Percentiles rank a stretch among this genome's conserved stretches.
These are phyloP conservation scores for Alces alces DNA, from an alignment of 2,113 vertebrate species.

Conservation along the genomic window DNA sequence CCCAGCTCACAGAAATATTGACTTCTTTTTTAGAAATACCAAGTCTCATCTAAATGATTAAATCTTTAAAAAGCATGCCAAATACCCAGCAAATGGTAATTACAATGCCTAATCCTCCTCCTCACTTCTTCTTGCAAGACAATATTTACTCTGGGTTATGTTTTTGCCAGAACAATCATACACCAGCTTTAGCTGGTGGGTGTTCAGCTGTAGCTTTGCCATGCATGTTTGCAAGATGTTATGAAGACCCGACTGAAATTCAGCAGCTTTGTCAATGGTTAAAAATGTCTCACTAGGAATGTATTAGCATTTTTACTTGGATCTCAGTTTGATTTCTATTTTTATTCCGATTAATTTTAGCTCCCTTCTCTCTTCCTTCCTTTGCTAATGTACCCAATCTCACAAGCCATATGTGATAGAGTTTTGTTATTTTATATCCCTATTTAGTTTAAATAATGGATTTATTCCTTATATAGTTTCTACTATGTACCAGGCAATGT, in stretches of 20 bases:
- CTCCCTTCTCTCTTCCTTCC: conserved; percentile 52
- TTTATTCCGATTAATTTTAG: conserved; percentile 70
- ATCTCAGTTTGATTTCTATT: conserved; percentile 62
- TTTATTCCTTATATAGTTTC: conserved; percentile 15
- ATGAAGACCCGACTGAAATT: conserved; percentile 36
- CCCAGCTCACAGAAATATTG: conserved; percentile 52
- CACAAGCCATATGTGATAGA: conserved; percentile 56
- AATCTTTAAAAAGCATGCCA: conserved; percentile 67
- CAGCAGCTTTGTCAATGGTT: conserved; percentile 60
- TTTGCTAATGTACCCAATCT: conserved; percentile 54
- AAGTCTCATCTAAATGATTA: conserved; percentile 67
- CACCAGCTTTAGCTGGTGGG: conserved; percentile 53
- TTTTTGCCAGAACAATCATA: conserved; percentile 65
- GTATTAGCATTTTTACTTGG: conserved; percentile 63
- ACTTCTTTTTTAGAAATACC: conserved; percentile 56
- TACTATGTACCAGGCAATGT: background rate
- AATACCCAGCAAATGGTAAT: conserved; percentile 68
- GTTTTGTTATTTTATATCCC: conserved; percentile 45
- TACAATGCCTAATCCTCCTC: conserved; percentile 70
- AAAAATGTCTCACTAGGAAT: conserved; percentile 64
- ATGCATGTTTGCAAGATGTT: conserved; percentile 58
- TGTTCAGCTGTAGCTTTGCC: conserved; percentile 53
- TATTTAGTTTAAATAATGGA: conserved; percentile 21
- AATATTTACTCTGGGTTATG: conserved; percentile 72
- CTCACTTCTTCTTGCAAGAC: conserved; percentile 65